These are phyloP conservation scores for Mirza zaza DNA, from an alignment of 2,113 vertebrate genomes.

Conservation along the genomic window DNA sequence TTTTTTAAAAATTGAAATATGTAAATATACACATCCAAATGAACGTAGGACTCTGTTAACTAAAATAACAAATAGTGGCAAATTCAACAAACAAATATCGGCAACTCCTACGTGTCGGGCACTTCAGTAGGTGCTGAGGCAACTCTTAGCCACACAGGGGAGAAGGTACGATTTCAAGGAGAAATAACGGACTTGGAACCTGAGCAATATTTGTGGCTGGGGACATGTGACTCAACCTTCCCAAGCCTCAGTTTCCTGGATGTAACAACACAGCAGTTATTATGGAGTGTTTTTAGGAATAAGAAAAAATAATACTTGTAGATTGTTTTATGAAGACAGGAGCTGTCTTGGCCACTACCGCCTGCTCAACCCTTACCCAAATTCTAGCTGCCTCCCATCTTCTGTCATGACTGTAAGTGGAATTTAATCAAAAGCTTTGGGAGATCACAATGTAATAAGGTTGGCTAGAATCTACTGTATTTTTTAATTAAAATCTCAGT, in stretches of 20 bases:
- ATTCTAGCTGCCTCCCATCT: neutral
- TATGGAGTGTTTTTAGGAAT: rapidly evolving
- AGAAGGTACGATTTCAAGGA: neutral
- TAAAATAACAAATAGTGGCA: neutral
- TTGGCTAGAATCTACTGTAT: too few relatives aligned
- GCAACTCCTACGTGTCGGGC: rapidly evolving
- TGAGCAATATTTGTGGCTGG: too few relatives aligned
- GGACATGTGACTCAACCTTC: neutral
- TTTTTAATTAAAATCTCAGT: neutral
- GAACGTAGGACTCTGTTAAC: neutral
- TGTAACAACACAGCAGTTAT: too few relatives aligned
- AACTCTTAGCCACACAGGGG: neutral
- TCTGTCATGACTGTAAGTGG: neutral
- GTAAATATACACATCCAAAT: too few relatives aligned
- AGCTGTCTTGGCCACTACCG: neutral
- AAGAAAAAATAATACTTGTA: neutral
- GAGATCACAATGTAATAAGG: neutral
- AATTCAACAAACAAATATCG: neutral
- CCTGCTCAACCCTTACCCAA: neutral
- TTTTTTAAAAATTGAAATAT: neutral
- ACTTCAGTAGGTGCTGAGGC: neutral
- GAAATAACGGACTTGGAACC: neutral
- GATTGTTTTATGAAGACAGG: neutral
- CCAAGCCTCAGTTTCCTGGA: neutral
- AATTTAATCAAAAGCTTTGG: neutral